Conservation (phyloP, 2,888 invertebrate species). For the Acheta domesticus region DNA sequence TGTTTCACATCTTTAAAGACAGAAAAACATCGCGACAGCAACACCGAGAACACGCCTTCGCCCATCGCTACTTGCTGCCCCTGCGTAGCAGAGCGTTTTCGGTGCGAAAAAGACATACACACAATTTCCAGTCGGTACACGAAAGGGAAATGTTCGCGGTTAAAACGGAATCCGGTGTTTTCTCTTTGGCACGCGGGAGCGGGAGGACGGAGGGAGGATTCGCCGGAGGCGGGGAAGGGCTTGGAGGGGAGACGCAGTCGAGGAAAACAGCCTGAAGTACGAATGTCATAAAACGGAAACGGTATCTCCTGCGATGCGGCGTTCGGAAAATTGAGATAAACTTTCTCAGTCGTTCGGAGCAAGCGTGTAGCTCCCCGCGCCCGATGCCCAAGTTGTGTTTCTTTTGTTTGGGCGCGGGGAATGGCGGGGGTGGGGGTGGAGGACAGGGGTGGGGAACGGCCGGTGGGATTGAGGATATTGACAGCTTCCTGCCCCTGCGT, state of each 20-base stretch:
- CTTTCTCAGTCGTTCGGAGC: neutral
- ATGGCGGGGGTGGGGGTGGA: no score
- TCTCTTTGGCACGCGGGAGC: neutral
- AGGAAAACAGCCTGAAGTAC: conserved; percentile 2
- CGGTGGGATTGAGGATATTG: no score
- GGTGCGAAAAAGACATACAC: neutral
- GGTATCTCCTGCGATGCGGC: neutral
- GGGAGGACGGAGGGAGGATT: neutral
- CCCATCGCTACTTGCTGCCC: no score
- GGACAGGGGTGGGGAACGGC: no score
- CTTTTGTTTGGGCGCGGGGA: neutral
- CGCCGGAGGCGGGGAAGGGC: neutral
- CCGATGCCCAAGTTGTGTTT: neutral
- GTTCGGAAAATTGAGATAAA: conserved; percentile 18
- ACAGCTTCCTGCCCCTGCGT: no score
- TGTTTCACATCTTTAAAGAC: no score
- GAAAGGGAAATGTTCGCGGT: neutral
- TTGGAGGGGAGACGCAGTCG: no score
- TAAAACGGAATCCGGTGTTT: neutral
- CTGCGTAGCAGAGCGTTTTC: no score
- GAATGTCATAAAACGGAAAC: conserved; percentile 9
- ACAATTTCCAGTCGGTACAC: neutral
- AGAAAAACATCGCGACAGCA: no score
- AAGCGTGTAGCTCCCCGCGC: neutral
- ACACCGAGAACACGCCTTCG: no score